These are phyloP conservation scores for Aradophagus sp. DNA, from an alignment of 1,140 invertebrate genomes.

Conservation along the genomic window DNA sequence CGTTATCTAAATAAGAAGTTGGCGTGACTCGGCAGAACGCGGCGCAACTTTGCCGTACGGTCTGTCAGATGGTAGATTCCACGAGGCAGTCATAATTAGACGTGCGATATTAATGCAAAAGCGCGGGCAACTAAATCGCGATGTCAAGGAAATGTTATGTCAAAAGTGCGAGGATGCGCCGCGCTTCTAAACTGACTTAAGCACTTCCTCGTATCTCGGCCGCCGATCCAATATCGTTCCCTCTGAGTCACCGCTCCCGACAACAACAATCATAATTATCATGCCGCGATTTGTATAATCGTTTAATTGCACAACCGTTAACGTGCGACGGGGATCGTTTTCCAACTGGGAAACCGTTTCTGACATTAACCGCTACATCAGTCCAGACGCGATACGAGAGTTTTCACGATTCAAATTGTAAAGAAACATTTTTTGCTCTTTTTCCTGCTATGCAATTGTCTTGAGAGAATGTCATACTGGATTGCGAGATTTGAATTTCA, in stretches of 20 bases:
- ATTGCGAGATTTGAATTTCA: too few species aligned
- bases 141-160: conserved; percentile 63
- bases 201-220: conserved; percentile 55
- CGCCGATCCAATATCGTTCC: conserved; percentile 34
- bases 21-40: conserved; percentile 59
- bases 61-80: conserved; percentile 66
- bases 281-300: conserved; percentile 46
- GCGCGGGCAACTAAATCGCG: conserved; percentile 63
- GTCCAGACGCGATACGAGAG: too few species aligned
- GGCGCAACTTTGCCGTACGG: conserved; percentile 39
- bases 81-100: conserved; percentile 65
- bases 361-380: too few species aligned
- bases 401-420: too few species aligned
- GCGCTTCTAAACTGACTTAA: conserved; percentile 60
- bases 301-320: conserved; percentile 44
- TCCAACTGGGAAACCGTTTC: conserved; percentile 28
- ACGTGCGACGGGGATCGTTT: conserved; percentile 12
- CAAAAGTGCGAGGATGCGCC: conserved; percentile 58
- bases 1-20: conserved; percentile 62
- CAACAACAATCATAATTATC: conserved; percentile 44
- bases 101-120: conserved; percentile 65
- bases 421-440: too few species aligned
- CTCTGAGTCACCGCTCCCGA: conserved; percentile 38
- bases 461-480: too few species aligned
- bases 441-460: too few species aligned